Evolutionary conservation across 53 echinoderm and acorn worm species (phyloP).

Genomic region (Apostichopus leukothele): DNA sequence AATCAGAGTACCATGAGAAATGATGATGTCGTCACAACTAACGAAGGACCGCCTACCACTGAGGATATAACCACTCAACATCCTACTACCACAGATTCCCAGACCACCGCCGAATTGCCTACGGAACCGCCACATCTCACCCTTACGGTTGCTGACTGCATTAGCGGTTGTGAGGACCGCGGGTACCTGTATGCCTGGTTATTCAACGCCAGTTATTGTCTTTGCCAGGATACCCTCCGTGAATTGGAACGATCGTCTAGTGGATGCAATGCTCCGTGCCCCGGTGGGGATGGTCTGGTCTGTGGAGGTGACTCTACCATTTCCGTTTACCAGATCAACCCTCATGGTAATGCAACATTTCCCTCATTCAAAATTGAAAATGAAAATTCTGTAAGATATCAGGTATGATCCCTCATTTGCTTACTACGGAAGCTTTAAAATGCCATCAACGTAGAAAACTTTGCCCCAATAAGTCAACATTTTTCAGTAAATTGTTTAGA

Average conservation of each 20-base stretch:
- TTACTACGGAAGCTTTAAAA: too few relatives aligned
- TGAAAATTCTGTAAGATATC: too few relatives aligned
- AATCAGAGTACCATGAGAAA: background rate
- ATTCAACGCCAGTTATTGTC: slow-evolving; percentile 56
- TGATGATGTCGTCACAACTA: background rate
- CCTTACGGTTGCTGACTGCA: slow-evolving; percentile 65
- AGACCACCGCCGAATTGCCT: slow-evolving; percentile 35
- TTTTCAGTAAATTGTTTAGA: too few relatives aligned
- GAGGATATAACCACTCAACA: background rate
- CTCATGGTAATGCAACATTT: slow-evolving; percentile 47
- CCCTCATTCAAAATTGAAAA: too few relatives aligned
- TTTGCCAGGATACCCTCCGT: slow-evolving; percentile 63
- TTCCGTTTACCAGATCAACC: slow-evolving; percentile 59
- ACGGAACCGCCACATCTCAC: slow-evolving; percentile 59
- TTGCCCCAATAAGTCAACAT: too few relatives aligned
- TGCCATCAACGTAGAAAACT: too few relatives aligned
- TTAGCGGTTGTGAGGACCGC: slow-evolving; percentile 50
- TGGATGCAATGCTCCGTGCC: slow-evolving; percentile 59
- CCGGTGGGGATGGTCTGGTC: slow-evolving; percentile 67
- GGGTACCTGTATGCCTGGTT: slow-evolving; percentile 63
- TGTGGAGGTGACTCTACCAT: slow-evolving; percentile 64
- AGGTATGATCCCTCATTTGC: too few relatives aligned
- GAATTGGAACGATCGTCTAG: slow-evolving; percentile 35
- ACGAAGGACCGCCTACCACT: background rate
- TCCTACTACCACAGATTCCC: slow-evolving; percentile 32